A percentile compares a stretch with the other conserved stretches of the same genome.
These are phyloP conservation scores for Gallinago nigripennis DNA, from an alignment of 2,797 vertebrate species.

Conservation along the genomic window DNA sequence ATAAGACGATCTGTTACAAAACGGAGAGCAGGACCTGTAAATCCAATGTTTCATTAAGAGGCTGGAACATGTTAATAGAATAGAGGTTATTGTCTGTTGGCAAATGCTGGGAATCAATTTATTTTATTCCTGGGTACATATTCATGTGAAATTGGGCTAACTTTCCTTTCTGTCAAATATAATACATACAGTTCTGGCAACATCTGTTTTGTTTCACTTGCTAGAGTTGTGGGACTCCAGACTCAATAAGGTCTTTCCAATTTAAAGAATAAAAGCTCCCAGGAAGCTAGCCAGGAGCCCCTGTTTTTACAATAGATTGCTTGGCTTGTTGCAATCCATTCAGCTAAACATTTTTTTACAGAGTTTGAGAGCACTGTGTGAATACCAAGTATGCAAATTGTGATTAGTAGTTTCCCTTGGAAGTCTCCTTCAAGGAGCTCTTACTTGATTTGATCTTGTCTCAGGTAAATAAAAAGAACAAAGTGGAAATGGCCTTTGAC, in stretches of 20 bases:
- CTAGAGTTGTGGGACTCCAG: neutral
- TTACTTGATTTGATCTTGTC: slow-evolving; percentile 35
- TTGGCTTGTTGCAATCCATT: neutral
- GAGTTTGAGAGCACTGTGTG: neutral
- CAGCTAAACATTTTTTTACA: neutral
- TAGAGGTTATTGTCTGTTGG: neutral
- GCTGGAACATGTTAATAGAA: neutral
- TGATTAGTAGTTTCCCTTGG: neutral
- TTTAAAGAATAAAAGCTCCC: slow-evolving; percentile 28
- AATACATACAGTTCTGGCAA: neutral
- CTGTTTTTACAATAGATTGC: slow-evolving; percentile 6
- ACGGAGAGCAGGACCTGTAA: neutral
- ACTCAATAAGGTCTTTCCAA: slow-evolving; percentile 11
- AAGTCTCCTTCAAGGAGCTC: neutral
- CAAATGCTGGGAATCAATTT: neutral
- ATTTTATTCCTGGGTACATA: neutral
- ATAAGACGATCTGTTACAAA: neutral
- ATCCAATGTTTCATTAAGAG: neutral
- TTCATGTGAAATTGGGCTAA: neutral
- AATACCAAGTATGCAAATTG: neutral
- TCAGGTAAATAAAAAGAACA: slow-evolving; percentile 20
- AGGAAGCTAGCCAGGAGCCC: neutral
- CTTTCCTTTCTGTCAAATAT: neutral
- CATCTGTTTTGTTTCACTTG: slow-evolving; percentile 7
- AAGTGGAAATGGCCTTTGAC: slow-evolving; percentile 36